Evolutionary conservation across 2,797 vertebrate genomes (phyloP), one percentile per base, ranked within the genome.

Genomic region (Ptychadena robeensis): DNA sequence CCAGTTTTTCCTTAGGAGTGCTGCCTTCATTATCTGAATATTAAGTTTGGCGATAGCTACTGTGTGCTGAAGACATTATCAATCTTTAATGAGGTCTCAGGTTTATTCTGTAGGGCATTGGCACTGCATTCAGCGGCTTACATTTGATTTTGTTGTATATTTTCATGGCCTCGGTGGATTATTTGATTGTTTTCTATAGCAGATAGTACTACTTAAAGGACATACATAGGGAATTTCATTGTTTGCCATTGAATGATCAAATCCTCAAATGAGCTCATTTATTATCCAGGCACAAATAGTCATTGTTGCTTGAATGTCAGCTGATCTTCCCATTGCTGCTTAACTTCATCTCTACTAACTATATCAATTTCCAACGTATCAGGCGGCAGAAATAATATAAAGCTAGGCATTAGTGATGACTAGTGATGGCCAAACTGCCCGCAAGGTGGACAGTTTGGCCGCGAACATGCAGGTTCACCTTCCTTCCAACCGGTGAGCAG

Each of bases 11-110:
- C 30, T 63, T n/a, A 28, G 30, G 12, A 27, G 57, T 32, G 18
- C 40, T 70, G 40, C 63, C 28, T 76, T 48, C 9, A 73, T 72
- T 44, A 40, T 80, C 0, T 38, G 15, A 48, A 48, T 80, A 48
- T 65, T 80, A 40, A 37, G 10, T 34, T 31, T 73, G 37, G 38
- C 37, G 18, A 44, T 40, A 12, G 28, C n/a, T 14, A 59, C 44
- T 79, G 65, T 79, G 38, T 14, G 48, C 27, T 28, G 57, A 35
- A 63, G 32, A 63, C 22, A 27, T 25, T 37, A 64, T 63, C 34
- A 37, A 44, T 48, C 27, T 76, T 65, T 40, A 28, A 64, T 65
- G 34, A 76, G 32, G 38, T 44, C 25, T 61, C 57, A 61, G 10
- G 25, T 76, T 63, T 74, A 38, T 66, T 37, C 38, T 48, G 1